Evolutionary conservation across 2,888 invertebrate species (phyloP).

Genomic region (Drosophila percnosoma): DNA sequence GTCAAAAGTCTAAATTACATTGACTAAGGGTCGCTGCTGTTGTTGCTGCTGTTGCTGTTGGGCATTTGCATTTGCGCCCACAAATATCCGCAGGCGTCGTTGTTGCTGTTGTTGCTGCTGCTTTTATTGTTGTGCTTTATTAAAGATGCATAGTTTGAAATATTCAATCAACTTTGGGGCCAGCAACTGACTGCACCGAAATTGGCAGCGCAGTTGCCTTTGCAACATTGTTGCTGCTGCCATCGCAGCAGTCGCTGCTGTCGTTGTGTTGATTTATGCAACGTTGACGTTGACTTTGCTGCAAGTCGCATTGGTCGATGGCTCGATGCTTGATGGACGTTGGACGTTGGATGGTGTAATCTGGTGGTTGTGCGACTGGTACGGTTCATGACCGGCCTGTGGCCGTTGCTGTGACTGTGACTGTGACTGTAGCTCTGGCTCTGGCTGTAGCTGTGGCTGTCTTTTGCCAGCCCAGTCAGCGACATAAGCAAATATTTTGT

Average conservation of each 20-base stretch:
- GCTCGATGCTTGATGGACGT: slow-evolving; percentile 52
- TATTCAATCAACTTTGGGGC: slow-evolving; percentile 74
- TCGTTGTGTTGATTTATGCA: slow-evolving; percentile 69
- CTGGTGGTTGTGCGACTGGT: slow-evolving; percentile 33
- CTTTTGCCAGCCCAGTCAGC: slow-evolving; percentile 57
- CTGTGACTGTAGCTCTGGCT: not conserved
- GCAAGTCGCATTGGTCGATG: slow-evolving; percentile 67
- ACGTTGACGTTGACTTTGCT: slow-evolving; percentile 71
- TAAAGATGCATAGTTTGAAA: slow-evolving; percentile 78
- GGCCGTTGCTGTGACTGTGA: slow-evolving; percentile 49
- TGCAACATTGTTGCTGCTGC: slow-evolving; percentile 10
- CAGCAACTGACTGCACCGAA: slow-evolving; percentile 36
- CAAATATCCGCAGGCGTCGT: slow-evolving; percentile 63
- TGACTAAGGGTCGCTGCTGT: slow-evolving; percentile 8
- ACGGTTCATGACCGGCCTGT: slow-evolving; percentile 50
- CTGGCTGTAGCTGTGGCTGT: slow-evolving; percentile 23
- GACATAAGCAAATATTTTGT: slow-evolving; percentile 76
- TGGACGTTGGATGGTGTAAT: slow-evolving; percentile 24
- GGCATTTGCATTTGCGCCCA: slow-evolving; percentile 61
- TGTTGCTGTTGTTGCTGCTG: slow-evolving; percentile 8
- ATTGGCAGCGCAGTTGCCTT: slow-evolving; percentile 42
- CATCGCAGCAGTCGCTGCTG: slow-evolving; percentile 25
- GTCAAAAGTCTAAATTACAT: slow-evolving; percentile 55
- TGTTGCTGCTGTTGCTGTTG: slow-evolving; percentile 12
- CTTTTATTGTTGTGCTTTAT: slow-evolving; percentile 68